Evolutionary conservation across 2,113 vertebrate genomes (phyloP).

Genomic region (Spea multiplicata): DNA sequence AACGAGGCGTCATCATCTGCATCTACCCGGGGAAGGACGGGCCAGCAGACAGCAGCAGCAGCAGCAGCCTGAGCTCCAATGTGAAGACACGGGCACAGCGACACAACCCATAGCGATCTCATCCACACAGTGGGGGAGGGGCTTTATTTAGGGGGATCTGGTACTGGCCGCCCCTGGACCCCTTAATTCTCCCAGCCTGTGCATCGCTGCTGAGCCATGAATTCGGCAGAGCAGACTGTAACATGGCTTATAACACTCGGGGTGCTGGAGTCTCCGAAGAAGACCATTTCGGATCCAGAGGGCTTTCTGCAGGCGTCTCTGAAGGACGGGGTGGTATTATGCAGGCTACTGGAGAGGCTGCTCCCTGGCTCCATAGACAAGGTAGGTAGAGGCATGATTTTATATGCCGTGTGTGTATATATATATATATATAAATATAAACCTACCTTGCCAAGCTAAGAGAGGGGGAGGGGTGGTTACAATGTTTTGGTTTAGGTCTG

Average conservation of each 20-base stretch:
- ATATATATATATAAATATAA: no score
- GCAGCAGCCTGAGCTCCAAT: conserved; percentile 55
- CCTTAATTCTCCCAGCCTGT: conserved; percentile 50
- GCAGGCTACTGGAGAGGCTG: conserved; percentile 88
- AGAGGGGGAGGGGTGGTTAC: neutral
- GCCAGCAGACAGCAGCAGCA: conserved; percentile 55
- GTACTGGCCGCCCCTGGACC: neutral
- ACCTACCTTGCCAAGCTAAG: no score
- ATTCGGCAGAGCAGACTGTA: conserved; percentile 95
- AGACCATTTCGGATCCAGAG: conserved; percentile 89
- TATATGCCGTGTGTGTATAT: no score
- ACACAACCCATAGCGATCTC: neutral
- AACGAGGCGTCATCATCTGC: conserved; percentile 71
- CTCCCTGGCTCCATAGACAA: conserved; percentile 88
- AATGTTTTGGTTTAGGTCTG: neutral
- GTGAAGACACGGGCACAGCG: conserved; percentile 54
- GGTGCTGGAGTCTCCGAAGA: conserved; percentile 94
- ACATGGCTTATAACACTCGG: conserved; percentile 94
- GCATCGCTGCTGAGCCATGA: conserved; percentile 72
- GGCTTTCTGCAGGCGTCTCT: conserved; percentile 87
- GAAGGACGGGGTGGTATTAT: conserved; percentile 89
- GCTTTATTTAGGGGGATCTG: conserved; percentile 6
- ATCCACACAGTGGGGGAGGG: conserved; percentile 23
- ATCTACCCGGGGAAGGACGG: conserved; percentile 65
- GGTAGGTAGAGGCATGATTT: conserved; percentile 61